phyloP scores from a whole-genome alignment of 2,888 invertebrate species.

The Caenorhabditis uteleia region DNA sequence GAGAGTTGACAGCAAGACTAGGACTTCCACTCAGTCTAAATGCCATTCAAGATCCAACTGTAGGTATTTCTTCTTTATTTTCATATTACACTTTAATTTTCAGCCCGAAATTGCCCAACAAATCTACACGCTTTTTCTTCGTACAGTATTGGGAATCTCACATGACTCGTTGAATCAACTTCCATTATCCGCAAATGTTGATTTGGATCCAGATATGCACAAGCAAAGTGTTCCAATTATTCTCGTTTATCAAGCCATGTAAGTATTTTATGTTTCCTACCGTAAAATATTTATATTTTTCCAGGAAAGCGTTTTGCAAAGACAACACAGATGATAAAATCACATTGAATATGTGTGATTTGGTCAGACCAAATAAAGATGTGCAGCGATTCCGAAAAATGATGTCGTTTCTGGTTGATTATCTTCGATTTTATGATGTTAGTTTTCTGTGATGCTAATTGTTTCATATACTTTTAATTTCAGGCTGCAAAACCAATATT shows the following conservation, averaged over 20 bases:
- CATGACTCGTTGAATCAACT: constrained; percentile 11
- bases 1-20: too few relatives aligned
- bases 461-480: background rate
- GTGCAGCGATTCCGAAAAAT: constrained; percentile 3
- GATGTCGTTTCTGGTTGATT: constrained; percentile 16
- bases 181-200: constrained; percentile 2
- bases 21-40: too few relatives aligned
- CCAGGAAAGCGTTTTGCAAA: constrained; percentile 21
- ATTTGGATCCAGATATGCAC: constrained; percentile 13
- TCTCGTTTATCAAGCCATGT: constrained; percentile 23
- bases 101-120: constrained; percentile 18
- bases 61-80: constrained; percentile 1
- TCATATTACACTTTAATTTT: constrained; percentile 1
- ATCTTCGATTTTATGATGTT: constrained; percentile 10
- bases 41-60: too few relatives aligned
- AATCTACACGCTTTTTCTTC: constrained; percentile 14
- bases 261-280: background rate
- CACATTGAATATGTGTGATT: constrained; percentile 27
- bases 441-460: background rate
- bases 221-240: constrained; percentile 11
- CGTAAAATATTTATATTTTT: background rate
- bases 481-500: constrained; percentile 8
- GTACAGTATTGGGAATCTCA: constrained; percentile 7
- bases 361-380: constrained; percentile 5
- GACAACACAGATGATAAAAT: constrained; percentile 18